Evolutionary conservation across 2,888 invertebrate genomes (phyloP), one percentile per base, ranked within the genome.

Genomic region (Arge pagana): DNA sequence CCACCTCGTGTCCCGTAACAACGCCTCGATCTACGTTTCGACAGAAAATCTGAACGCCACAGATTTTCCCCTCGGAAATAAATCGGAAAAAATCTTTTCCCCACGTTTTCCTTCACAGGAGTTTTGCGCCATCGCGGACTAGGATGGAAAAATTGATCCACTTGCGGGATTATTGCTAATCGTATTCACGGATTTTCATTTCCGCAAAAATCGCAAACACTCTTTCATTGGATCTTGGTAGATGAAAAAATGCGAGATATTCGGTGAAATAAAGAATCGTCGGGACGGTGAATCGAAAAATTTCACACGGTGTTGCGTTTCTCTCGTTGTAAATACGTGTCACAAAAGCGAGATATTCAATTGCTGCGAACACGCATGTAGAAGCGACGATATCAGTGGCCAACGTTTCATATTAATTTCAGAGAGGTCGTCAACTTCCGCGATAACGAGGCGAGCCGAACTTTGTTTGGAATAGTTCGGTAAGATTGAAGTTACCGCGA

Each of bases 1-100:
- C 66, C 57, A 53, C 50, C 56, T 58, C 57, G 52, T 59, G 59
- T 57, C 59, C 58, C 62, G 63, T 58, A 56, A 55, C 54, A 52
- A 52, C 59, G 52, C 53, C 8, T n/a, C 28, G 10, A 26, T n/a
- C 10, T 26, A n/a, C n/a, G n/a, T n/a, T n/a, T n/a, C n/a, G n/a
- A n/a, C n/a, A n/a, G n/a, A n/a, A n/a, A n/a, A n/a, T n/a, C n/a
- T n/a, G n/a, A n/a, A n/a, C n/a, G n/a, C n/a, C n/a, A n/a, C n/a
- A n/a, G n/a, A n/a, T n/a, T n/a, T n/a, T n/a, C n/a, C n/a, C n/a
- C n/a, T n/a, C n/a, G n/a, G n/a, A n/a, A n/a, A n/a, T n/a, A n/a
- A n/a, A n/a, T n/a, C n/a, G n/a, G n/a, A n/a, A n/a, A n/a, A n/a
- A n/a, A n/a, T n/a, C n/a, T n/a, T n/a, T n/a, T n/a, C n/a, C n/a